Percentiles rank a stretch among this genome's conserved stretches.
These are phyloP conservation scores for Notodonta dromedarius DNA, from an alignment of 2,888 invertebrate species.

Conservation along the genomic window DNA sequence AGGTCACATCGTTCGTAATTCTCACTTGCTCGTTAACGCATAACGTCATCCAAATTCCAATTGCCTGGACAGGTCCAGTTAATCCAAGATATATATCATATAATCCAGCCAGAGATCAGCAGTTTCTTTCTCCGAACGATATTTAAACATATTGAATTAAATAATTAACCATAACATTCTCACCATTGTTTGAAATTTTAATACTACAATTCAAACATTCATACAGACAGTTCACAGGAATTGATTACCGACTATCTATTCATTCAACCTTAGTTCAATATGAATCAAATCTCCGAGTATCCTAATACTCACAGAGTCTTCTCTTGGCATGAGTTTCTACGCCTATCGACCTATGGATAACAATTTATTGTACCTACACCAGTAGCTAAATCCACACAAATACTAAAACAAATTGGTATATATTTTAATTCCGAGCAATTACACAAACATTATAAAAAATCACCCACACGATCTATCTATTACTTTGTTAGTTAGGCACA, in stretches of 20 bases:
- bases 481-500: too few relatives aligned
- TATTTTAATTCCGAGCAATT: too few relatives aligned
- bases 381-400: too few relatives aligned
- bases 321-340: neutral
- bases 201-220: conserved; percentile 24
- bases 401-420: too few relatives aligned
- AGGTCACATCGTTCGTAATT: conserved; percentile 12
- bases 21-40: conserved; percentile 11
- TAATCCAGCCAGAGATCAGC: conserved; percentile 16
- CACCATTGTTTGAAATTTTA: conserved; percentile 47
- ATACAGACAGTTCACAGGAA: conserved; percentile 13
- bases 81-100: conserved; percentile 12
- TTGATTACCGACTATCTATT: neutral
- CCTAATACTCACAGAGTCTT: neutral
- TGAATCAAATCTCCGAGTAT: neutral
- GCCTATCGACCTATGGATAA: too few relatives aligned
- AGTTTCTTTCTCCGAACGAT: conserved; percentile 26
- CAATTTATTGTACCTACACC: too few relatives aligned
- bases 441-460: too few relatives aligned
- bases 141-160: conserved; percentile 41
- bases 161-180: conserved; percentile 46
- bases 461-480: too few relatives aligned
- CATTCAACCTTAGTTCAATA: neutral
- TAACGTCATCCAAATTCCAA: conserved; percentile 7
- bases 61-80: conserved; percentile 12